Base-by-base conservation (phyloP, 2,113 vertebrate species). In the Brachyhypopomus occidentalis region DNA sequence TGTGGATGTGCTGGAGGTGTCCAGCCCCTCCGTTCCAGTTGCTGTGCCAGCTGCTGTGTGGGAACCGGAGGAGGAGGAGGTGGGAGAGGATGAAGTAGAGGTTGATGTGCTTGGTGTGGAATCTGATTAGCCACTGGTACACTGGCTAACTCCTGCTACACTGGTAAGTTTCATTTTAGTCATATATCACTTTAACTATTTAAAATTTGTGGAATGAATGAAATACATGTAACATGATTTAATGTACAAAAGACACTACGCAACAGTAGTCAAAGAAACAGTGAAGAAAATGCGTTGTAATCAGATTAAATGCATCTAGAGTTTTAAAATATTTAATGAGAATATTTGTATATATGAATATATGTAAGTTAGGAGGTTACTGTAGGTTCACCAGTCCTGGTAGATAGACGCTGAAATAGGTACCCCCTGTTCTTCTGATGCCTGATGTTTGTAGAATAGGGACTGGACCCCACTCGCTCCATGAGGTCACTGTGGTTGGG, bases 1-100 rank as follows among this genome's bases (percentile, higher is more conserved):
- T 22, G 59, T 92, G 0, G 92, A 93, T 23, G 90, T 93, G 66
- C 63, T 86, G 2, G 89, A 87, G 73, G 83, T 78, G 1, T 85
- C 63, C 20, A 82, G 87, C 69, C 84, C 88, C 0, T 0, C 6
- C 23, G 80, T 84, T 8, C 82, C 83, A 0, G 67, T 84, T 30
- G 14, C 59, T 11, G 19, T 59, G 1, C n/a, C 62, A 11, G 20
- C 60, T 5, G 81, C 87, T 56, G 79, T 2, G 80, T 85, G 84
- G 87, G 82, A 69, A 0, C 87, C 27, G 0, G 84, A 88, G 25
- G 77, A 87, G 6, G 83, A 85, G 12, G 82, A 87, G 5, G 78
- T 78, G 5, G 85, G 83, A 0, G 88, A 80, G 1, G 88, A 80
- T 34, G 86, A 84, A 0, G 41, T 66, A 4, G 87, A 89, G 38